A percentile compares a stretch with the other conserved stretches of the same genome.
phyloP scores from a whole-genome alignment of 2,797 vertebrate genomes.

The Loris lydekkerianus region DNA sequence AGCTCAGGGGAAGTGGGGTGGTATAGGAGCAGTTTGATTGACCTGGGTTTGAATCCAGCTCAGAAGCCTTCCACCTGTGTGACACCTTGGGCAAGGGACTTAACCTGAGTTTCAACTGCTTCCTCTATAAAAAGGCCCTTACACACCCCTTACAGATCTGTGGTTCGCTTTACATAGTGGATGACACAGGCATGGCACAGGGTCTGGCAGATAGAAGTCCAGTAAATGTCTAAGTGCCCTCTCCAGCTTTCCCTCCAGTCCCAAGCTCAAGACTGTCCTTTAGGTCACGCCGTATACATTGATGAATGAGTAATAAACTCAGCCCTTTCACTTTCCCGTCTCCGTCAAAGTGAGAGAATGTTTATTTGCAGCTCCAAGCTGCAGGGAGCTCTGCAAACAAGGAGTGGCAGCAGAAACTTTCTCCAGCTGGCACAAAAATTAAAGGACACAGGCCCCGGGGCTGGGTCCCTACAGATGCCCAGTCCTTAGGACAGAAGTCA shows the following conservation, averaged over 20 bases:
- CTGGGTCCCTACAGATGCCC: not conserved
- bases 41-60: not conserved
- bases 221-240: not conserved
- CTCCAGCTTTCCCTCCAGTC: not conserved
- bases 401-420: slow-evolving; percentile 24
- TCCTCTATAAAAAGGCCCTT: not conserved
- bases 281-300: not conserved
- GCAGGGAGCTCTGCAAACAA: slow-evolving; percentile 65
- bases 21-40: not conserved
- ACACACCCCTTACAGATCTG: not conserved
- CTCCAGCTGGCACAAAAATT: slow-evolving; percentile 34
- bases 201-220: not conserved
- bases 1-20: not conserved
- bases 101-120: not conserved
- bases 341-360: slow-evolving; percentile 9
- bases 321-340: not conserved
- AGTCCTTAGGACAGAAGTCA: not conserved
- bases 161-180: not conserved
- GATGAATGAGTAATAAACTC: not conserved
- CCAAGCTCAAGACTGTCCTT: not conserved
- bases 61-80: not conserved
- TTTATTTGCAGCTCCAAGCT: slow-evolving; percentile 43
- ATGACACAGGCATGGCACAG: not conserved
- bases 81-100: not conserved
- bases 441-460: not conserved